Evolutionary conservation across 2,797 vertebrate species (phyloP).

Genomic region (Sus cebifrons): DNA sequence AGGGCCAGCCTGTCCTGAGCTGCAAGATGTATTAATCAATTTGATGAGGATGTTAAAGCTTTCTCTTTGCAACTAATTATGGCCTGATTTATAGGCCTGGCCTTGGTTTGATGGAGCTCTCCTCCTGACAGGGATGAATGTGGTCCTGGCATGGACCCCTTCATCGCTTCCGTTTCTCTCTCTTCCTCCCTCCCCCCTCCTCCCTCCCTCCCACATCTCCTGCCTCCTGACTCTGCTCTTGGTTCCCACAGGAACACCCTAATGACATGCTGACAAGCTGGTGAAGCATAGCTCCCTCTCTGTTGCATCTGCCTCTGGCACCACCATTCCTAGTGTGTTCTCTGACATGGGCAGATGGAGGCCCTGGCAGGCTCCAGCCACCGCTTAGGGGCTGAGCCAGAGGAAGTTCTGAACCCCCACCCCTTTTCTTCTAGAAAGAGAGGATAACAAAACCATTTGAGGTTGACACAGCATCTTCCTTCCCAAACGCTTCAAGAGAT

Average conservation of each 20-base stretch:
- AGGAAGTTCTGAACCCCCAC: neutral
- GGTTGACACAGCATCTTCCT: neutral
- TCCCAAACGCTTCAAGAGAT: slow-evolving; percentile 14
- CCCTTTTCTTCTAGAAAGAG: slow-evolving; percentile 69
- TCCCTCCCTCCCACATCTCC: slow-evolving; percentile 35
- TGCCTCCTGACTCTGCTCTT: slow-evolving; percentile 84
- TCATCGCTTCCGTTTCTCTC: slow-evolving; percentile 85
- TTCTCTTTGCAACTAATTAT: slow-evolving; percentile 92
- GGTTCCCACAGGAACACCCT: slow-evolving; percentile 87
- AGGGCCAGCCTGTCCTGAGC: slow-evolving; percentile 88
- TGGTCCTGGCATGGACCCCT: slow-evolving; percentile 86
- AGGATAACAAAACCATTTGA: neutral
- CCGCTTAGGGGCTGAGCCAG: slow-evolving; percentile 43
- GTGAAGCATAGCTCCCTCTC: slow-evolving; percentile 85
- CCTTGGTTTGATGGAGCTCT: slow-evolving; percentile 90
- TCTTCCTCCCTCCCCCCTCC: slow-evolving; percentile 30
- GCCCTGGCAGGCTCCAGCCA: slow-evolving; percentile 78
- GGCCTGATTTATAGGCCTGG: slow-evolving; percentile 91
- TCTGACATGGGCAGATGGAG: slow-evolving; percentile 82
- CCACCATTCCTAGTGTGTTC: slow-evolving; percentile 65
- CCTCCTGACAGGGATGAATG: slow-evolving; percentile 90
- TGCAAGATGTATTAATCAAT: slow-evolving; percentile 91
- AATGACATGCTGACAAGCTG: slow-evolving; percentile 88
- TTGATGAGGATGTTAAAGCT: slow-evolving; percentile 92
- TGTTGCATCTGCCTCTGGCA: slow-evolving; percentile 84